Conservation (phyloP, 2,888 invertebrate genomes). For the Brassicogethes aeneus region DNA sequence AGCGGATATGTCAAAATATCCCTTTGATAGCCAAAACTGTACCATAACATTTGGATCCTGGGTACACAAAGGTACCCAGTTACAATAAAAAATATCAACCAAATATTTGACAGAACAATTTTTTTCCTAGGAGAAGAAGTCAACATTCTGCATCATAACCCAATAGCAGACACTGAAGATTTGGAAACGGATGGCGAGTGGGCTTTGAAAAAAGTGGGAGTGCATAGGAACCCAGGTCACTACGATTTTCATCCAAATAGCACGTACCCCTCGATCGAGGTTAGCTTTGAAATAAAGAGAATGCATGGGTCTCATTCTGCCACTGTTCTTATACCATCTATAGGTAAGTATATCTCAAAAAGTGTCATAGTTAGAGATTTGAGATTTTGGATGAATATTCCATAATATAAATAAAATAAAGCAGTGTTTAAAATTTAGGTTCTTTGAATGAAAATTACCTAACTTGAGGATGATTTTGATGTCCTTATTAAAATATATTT, state of each 20-base stretch:
- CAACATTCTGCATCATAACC: slow-evolving; percentile 36
- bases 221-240: slow-evolving; percentile 42
- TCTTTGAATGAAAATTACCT: no score
- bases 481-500: no score
- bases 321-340: slow-evolving; percentile 47
- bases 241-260: slow-evolving; percentile 48
- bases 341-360: no score
- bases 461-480: no score
- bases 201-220: slow-evolving; percentile 43
- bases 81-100: neutral
- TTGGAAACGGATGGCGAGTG: slow-evolving; percentile 51
- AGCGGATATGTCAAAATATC: slow-evolving; percentile 52
- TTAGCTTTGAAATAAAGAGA: slow-evolving; percentile 49
- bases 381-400: no score
- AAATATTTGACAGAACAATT: neutral
- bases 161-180: slow-evolving; percentile 32
- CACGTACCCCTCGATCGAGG: slow-evolving; percentile 52
- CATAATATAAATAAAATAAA: no score
- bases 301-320: slow-evolving; percentile 49
- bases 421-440: no score
- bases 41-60: slow-evolving; percentile 47
- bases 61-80: slow-evolving; percentile 7
- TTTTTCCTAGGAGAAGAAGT: slow-evolving; percentile 47
- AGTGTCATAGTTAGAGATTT: no score
- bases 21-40: slow-evolving; percentile 59